Conservation (phyloP, 2,113 vertebrate genomes). For the Dolichotis patagonum region DNA sequence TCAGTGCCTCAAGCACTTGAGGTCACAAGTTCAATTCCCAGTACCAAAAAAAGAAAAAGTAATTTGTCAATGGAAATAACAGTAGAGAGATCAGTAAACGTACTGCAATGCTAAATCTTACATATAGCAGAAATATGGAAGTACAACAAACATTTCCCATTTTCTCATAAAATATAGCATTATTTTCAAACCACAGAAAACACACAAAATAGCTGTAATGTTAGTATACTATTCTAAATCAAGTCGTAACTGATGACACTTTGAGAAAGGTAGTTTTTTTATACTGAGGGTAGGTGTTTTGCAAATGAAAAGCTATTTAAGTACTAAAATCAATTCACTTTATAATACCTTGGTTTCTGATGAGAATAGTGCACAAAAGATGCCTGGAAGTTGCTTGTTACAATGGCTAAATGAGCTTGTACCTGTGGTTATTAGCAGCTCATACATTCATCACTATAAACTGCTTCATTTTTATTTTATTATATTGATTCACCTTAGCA, state of each 20-base stretch:
- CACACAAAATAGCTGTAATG: constrained; percentile 66
- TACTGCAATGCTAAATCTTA: neutral
- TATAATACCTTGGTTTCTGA: constrained; percentile 81
- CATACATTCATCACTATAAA: constrained; percentile 85
- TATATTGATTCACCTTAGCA: constrained; percentile 86
- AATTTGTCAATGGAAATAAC: neutral
- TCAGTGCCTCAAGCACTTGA: no score
- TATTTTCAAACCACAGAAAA: constrained; percentile 75
- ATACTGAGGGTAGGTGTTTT: constrained; percentile 74
- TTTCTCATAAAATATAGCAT: constrained; percentile 24
- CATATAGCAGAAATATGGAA: neutral
- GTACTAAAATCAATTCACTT: constrained; percentile 82
- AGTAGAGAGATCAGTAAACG: neutral
- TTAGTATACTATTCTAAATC: constrained; percentile 68
- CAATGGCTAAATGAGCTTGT: constrained; percentile 82
- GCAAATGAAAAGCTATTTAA: constrained; percentile 84
- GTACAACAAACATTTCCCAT: constrained; percentile 48
- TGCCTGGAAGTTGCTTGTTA: constrained; percentile 84
- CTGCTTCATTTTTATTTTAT: constrained; percentile 84
- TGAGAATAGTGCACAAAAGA: constrained; percentile 81
- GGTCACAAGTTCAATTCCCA: no score
- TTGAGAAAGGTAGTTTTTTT: constrained; percentile 73
- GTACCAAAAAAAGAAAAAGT: neutral
- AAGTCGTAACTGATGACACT: constrained; percentile 67
- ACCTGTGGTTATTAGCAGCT: constrained; percentile 83